Base-by-base conservation (phyloP, 1,140 invertebrate species). In the Drosophila hydei region DNA sequence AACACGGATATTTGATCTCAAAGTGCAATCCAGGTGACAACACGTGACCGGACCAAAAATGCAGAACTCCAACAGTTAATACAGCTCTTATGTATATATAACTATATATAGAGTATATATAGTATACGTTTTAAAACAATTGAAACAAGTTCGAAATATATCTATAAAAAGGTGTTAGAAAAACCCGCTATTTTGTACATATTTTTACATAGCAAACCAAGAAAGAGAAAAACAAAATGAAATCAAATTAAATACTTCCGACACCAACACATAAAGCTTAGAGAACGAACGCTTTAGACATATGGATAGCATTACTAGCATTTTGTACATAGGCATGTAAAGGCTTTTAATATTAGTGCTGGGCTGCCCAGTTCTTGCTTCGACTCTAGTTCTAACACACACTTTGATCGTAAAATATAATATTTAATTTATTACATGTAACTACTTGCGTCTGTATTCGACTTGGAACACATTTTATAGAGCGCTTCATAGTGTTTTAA, bases 1-100 rank as follows among this genome's bases (percentile, higher is more conserved):
- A 48, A 72, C 55, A 59, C 50, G 54, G 69, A 79, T 73, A 73
- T 65, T 63, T 81, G 89, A 91, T 91, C 89, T 91, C 89, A 91
- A 87, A 84, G 85, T 91, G 89, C 85, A 91, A 91, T 91, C 74
- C 69, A 64, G 61, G 33, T 61, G 62, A 56, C 67, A 62, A 69
- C 61, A 40, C 65, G 30, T 40, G 23, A 40, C 42, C 60, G 42
- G 62, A 67, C 54, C 64, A 60, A 60, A 68, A 11, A 54, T n/a
- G 30, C 59, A 33, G 14, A 47, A 45, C 59, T 61, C 38, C 47
- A 43, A 48, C 30, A 56, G 16, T 70, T 30, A 42, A 40, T 63
- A 63, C 21, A 63, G 43, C 18, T 40, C 23, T 40, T 16, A 23
- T 56, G 54, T 56, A 56, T 18, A n/a, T n/a, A 33, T 33, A 33